Evolutionary conservation across 2,888 invertebrate species (phyloP).

Genomic region (Drosophila robusta): DNA sequence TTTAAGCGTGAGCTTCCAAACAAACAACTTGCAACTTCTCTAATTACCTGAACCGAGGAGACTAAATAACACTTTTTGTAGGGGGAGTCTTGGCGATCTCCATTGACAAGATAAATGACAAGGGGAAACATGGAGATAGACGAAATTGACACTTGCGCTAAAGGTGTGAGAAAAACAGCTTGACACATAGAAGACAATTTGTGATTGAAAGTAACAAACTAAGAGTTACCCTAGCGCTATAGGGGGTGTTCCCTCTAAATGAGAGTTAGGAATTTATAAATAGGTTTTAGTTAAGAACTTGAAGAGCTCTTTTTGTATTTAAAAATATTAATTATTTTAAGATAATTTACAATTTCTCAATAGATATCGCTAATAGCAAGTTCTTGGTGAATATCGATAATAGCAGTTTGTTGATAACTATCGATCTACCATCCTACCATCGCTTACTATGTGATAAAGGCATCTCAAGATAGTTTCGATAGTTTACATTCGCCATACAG

Average conservation of each 20-base stretch:
- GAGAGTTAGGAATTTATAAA: too few relatives aligned
- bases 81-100: slow-evolving; percentile 18
- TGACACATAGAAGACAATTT: background rate
- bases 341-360: background rate
- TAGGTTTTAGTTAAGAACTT: too few relatives aligned
- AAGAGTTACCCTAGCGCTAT: slow-evolving; percentile 11
- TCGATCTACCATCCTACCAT: too few relatives aligned
- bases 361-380: background rate
- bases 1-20: slow-evolving; percentile 25
- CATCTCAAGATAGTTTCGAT: background rate
- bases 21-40: slow-evolving; percentile 42
- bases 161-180: slow-evolving; percentile 43
- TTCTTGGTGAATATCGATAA: background rate
- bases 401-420: too few relatives aligned
- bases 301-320: too few relatives aligned
- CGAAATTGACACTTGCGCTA: slow-evolving; percentile 45
- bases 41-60: slow-evolving; percentile 55
- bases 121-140: slow-evolving; percentile 54
- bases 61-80: slow-evolving; percentile 11
- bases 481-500: background rate
- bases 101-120: slow-evolving; percentile 65
- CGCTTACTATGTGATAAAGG: too few relatives aligned
- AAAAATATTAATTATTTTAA: too few relatives aligned
- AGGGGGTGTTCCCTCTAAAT: background rate
- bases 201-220: background rate